Percentiles rank a stretch among this genome's conserved stretches.
Evolutionary conservation across 2,113 vertebrate species (phyloP).

Genomic region (Tyto alba): DNA sequence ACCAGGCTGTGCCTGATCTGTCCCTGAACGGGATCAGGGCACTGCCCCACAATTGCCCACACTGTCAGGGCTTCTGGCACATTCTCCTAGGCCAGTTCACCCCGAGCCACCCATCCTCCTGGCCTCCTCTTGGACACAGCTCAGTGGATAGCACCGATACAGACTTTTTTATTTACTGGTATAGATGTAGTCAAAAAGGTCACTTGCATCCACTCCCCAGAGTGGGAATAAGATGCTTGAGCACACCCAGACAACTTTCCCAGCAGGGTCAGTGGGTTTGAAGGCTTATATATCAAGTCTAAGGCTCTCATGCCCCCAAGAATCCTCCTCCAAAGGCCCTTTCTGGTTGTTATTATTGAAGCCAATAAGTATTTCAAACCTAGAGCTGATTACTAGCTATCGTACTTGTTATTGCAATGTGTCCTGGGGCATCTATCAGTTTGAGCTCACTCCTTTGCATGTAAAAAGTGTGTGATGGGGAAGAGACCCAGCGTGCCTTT

Average conservation of each 20-base stretch:
- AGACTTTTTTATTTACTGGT: background rate
- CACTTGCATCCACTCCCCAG: background rate
- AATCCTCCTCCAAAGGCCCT: background rate
- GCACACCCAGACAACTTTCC: background rate
- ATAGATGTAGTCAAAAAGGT: background rate
- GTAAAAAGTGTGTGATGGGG: background rate
- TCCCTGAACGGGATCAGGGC: background rate
- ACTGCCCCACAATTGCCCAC: rapidly evolving
- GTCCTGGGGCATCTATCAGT: background rate
- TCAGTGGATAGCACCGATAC: background rate
- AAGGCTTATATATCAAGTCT: background rate
- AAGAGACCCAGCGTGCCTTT: background rate
- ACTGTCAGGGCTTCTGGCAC: background rate
- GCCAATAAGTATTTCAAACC: background rate
- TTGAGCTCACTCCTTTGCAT: background rate
- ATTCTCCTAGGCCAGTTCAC: rapidly evolving
- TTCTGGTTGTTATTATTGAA: background rate
- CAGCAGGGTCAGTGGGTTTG: background rate
- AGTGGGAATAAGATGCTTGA: background rate
- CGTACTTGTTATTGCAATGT: background rate
- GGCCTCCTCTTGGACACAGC: background rate
- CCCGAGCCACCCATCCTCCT: background rate
- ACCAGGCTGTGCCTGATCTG: background rate
- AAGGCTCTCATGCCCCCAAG: background rate
- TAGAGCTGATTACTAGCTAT: background rate